Evolutionary conservation across 2,113 vertebrate genomes (phyloP).

Genomic region (Tapirus terrestris): DNA sequence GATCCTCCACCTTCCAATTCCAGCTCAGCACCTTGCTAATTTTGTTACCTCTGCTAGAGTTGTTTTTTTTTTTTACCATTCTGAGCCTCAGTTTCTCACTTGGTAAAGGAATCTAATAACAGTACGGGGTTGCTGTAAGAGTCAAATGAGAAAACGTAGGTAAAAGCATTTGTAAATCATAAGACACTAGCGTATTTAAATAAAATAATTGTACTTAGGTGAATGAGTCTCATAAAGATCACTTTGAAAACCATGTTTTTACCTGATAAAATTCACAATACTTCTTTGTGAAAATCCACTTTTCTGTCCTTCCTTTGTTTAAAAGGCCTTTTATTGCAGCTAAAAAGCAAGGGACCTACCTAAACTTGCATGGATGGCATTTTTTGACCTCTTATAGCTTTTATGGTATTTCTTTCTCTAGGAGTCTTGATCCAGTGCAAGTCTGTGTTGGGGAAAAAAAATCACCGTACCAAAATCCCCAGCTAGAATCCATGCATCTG

Average conservation of each 20-base stretch:
- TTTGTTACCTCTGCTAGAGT: neutral
- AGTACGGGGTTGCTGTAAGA: neutral
- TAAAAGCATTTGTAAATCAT: constrained; percentile 2
- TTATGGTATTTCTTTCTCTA: neutral
- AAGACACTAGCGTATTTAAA: neutral
- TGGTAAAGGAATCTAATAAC: neutral
- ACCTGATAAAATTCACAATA: neutral
- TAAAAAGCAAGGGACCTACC: neutral
- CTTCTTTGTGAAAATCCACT: neutral
- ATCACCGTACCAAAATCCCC: neutral
- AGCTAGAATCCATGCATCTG: neutral
- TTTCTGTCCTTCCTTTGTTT: constrained; percentile 29
- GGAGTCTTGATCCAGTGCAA: neutral
- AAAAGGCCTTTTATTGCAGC: neutral
- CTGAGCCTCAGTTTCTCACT: neutral
- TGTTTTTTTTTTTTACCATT: neutral
- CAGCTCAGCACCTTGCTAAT: neutral
- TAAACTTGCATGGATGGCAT: neutral
- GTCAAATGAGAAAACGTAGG: neutral
- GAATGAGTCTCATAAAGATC: neutral
- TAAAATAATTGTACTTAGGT: constrained; percentile 25
- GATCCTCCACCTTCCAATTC: neutral
- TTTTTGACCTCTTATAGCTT: constrained; percentile 25
- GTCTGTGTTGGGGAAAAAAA: neutral
- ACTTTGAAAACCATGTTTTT: neutral